Evolutionary conservation across 92 coral and sea anemone genomes (phyloP), one percentile per base, ranked within the genome.

Genomic region (Parazoanthus darwini): DNA sequence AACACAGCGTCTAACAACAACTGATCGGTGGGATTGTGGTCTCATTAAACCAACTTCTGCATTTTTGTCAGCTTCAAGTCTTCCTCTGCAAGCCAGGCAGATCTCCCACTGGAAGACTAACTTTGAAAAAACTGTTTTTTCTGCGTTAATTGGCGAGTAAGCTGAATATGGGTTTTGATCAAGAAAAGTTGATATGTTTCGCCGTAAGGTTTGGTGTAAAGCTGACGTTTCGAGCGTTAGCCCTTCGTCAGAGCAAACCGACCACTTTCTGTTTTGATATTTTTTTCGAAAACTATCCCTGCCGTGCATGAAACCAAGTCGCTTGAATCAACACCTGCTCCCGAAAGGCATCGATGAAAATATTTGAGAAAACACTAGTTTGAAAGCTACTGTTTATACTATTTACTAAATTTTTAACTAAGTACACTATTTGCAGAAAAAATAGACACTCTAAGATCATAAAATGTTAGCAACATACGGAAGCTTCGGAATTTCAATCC

Each of bases 41-140:
- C 42, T 4, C 3, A 39, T 39, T 0, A 39, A 39, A 39, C 42
- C 42, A 39, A 39, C 42, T 39, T 39, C 42, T 39, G 42, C 42
- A 39, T 2, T 39, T 39, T 39, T 39, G 42, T 68, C 74, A 68
- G 74, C 25, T 29, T 68, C 33, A 29, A 68, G n/a, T 68, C 74
- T 25, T 68, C 74, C 74, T 68, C 74, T 68, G 74, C 74, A 68
- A 68, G 74, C 74, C 74, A 68, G 33, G 74, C 74, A 68, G 74
- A 68, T 68, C 74, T 68, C n/a, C 74, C 74, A 29, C 33, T 29
- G 33, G 33, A 29, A 29, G 33, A 29, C 33, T 29, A 29, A 0
- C 33, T 29, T 29, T 29, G 33, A 29, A 29, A 29, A 29, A 29
- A 29, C 33, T 29, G 33, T 29, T 29, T 29, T 29, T 29, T 29